Evolutionary conservation across 35 echinoderm and acorn worm species (phyloP).

Genomic region (Eucidaris tribuloides): DNA sequence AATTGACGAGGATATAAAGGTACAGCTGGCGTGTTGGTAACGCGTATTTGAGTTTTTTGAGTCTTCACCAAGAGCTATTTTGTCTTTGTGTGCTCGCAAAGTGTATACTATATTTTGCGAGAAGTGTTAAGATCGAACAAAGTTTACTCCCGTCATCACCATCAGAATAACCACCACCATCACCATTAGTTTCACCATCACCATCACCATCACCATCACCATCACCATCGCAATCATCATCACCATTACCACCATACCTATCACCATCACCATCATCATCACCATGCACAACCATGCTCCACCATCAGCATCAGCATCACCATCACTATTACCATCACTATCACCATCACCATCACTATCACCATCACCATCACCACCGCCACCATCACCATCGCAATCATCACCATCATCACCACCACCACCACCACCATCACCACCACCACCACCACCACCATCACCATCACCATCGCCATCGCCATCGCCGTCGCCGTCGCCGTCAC

Average conservation of each 20-base stretch:
- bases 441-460: neutral
- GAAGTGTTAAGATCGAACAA: too few species aligned
- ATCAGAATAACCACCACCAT: neutral
- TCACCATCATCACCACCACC: neutral
- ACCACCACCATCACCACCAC: neutral
- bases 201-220: neutral
- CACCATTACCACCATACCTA: neutral
- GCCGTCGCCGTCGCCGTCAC: neutral
- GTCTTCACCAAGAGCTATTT: too few species aligned
- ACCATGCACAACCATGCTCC: too few species aligned
- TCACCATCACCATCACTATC: neutral
- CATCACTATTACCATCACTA: neutral
- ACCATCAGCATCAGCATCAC: neutral
- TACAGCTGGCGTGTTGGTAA: too few species aligned
- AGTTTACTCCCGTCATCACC: neutral
- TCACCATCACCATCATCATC: neutral
- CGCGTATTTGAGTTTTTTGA: too few species aligned
- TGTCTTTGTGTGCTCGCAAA: too few species aligned
- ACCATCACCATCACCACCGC: neutral
- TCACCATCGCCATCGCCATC: neutral
- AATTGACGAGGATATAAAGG: too few species aligned
- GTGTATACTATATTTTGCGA: too few species aligned
- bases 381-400: neutral
- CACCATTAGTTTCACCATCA: neutral
- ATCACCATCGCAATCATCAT: neutral